Base-by-base conservation (phyloP, 1,140 invertebrate genomes). In the Caenorhabditis brenneri region DNA sequence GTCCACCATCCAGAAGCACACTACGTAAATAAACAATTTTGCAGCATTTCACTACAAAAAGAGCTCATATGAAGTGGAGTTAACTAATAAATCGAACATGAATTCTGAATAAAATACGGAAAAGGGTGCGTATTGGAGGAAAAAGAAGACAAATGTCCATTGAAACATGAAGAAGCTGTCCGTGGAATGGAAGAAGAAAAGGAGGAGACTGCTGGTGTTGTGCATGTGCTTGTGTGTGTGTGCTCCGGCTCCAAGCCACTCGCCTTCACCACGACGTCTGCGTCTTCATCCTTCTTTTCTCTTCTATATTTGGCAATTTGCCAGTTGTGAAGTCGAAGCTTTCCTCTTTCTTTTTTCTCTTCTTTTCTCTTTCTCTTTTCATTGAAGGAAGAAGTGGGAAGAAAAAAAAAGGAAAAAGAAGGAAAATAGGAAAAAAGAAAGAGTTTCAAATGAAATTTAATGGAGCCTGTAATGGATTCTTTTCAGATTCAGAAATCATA, bases 301-400 rank as follows among this genome's bases (percentile, higher is more conserved):
- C n/a, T 74, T 74, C 65, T 74, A 74, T 74, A 46, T 74, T 74
- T 74, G 65, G 65, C 65, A 74, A 74, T 74, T 74, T 74, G 65
- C 65, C 65, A 74, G 65, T 74, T 74, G 65, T 74, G 65, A 74
- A 74, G 65, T 74, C 65, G 65, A 74, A 74, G 65, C 65, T 36
- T 65, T 65, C 58, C 65, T 46, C 15, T 22, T 58, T 27, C 53
- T 58, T n/a, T 58, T 27, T 27, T 29, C 24, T 42, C 39, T 42
- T 42, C 39, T 42, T 27, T 58, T 58, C 24, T 58, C 53, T 27
- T 74, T 46, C 65, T 42, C 36, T 22, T 42, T 74, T 74, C 36
- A 10, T 74, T 19, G 42, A 74, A 1, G 65, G 65, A 74, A 46
- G 12, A n/a, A 31, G 36, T 22, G 6, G 15, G 36, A 31, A 74